These are phyloP conservation scores for Alosa alosa DNA, from an alignment of 2,113 vertebrate species.

Conservation along the genomic window DNA sequence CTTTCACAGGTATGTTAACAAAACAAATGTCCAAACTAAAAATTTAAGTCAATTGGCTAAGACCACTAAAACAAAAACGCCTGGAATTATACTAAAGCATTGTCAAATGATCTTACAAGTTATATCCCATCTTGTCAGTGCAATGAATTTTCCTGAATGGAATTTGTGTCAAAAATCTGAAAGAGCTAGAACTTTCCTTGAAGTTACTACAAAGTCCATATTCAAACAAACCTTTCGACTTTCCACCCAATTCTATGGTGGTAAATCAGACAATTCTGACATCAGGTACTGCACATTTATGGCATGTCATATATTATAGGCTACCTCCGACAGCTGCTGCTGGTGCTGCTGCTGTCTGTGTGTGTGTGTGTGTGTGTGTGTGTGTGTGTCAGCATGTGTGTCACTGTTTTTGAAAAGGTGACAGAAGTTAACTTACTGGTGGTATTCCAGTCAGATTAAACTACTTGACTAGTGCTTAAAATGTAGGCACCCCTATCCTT, in stretches of 20 bases:
- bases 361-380: slow-evolving; percentile 24
- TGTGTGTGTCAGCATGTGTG: slow-evolving; percentile 2
- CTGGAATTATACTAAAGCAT: too few relatives aligned
- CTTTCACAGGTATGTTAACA: background rate
- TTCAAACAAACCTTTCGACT: background rate
- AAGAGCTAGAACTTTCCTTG: background rate
- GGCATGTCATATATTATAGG: background rate
- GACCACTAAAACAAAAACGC: too few relatives aligned
- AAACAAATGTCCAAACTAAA: too few relatives aligned
- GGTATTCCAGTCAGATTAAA: too few relatives aligned
- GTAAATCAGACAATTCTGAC: slow-evolving; percentile 8
- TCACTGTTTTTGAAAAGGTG: background rate
- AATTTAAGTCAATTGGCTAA: too few relatives aligned
- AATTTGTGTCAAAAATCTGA: background rate
- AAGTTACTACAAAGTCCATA: background rate
- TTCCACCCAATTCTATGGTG: background rate
- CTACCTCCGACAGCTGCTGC: background rate
- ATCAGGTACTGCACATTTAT: background rate
- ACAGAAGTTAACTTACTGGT: background rate
- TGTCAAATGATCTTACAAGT: too few relatives aligned
- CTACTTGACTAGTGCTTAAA: too few relatives aligned
- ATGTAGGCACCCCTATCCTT: too few relatives aligned
- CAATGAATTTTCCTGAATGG: background rate
- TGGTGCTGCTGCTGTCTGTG: background rate
- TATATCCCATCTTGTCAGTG: too few relatives aligned